These are phyloP conservation scores for Oriolus oriolus DNA, from an alignment of 2,113 vertebrate species.

Conservation along the genomic window DNA sequence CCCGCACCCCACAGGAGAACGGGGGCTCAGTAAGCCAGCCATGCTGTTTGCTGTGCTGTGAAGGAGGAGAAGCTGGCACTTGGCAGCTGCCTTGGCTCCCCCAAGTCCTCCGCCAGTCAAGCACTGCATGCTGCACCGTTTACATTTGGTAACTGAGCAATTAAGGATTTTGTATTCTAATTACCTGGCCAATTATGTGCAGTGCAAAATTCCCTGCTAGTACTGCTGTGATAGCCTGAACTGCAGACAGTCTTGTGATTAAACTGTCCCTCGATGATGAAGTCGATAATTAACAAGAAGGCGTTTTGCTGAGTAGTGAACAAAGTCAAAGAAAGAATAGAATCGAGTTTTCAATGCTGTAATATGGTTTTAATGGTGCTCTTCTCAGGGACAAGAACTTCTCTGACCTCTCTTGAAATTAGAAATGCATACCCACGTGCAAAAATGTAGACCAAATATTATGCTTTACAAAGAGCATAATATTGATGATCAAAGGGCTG, in stretches of 20 bases:
- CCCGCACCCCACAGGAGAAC: background rate
- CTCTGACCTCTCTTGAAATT: constrained; percentile 5
- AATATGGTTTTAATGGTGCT: constrained; percentile 28
- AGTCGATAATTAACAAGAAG: constrained; percentile 53
- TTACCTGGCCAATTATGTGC: constrained; percentile 54
- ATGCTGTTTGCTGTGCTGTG: background rate
- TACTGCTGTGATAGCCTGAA: constrained; percentile 15
- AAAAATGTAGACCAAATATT: background rate
- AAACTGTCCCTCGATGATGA: constrained; percentile 48
- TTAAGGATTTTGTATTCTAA: constrained; percentile 50
- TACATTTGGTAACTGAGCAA: constrained; percentile 16
- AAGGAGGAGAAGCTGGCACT: background rate
- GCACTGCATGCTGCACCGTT: background rate
- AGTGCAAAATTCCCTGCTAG: background rate
- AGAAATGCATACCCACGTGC: background rate
- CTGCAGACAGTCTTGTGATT: constrained; percentile 48
- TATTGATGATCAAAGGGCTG: background rate
- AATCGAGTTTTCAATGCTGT: background rate
- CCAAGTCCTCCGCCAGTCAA: background rate
- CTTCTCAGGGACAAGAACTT: background rate
- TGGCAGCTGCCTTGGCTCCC: background rate
- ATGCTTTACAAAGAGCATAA: background rate
- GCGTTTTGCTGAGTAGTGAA: constrained; percentile 48
- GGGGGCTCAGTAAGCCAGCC: background rate
- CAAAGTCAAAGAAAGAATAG: constrained; percentile 45